Base-by-base conservation (phyloP, 2,113 vertebrate species). In the Apus apus region DNA sequence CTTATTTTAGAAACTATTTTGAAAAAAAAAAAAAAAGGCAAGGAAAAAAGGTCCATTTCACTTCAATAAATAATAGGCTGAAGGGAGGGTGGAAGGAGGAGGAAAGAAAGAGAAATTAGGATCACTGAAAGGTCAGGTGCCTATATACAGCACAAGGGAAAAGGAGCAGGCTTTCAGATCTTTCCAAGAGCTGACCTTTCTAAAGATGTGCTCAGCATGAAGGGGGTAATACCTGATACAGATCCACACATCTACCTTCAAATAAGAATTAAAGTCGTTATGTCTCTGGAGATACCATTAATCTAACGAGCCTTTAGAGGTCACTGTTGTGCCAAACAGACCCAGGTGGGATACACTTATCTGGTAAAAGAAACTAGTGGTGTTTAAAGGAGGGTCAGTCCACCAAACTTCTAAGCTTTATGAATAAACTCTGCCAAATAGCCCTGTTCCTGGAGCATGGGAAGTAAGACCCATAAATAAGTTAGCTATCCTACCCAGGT, bases 131-230 rank as follows among this genome's bases (percentile, higher is more conserved):
- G 97, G 97, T 98, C 98, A 97, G 96, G 77, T 95, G 96, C 95
- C 97, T 97, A 94, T 88, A 78, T 60, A 83, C 85, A 96, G 91
- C 92, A 90, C 92, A 79, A 56, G 92, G 87, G 87, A 97, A 91
- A 97, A 96, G 95, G 77, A 87, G 67, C 61, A 89, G 34, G 81
- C 90, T 93, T 96, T 96, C 94, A 87, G 78, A 95, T 97, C 91
- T 96, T 92, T 96, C 94, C 95, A 85, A 62, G 91, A 75, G 62
- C 45, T 98, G 98, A 98, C 98, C 98, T 98, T 98, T 98, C 95
- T 65, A 57, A 91, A 95, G 96, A 97, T 96, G 77, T 94, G 93
- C 94, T 95, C 96, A 97, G 97, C 96, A 97, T 96, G 92, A 92
- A 96, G 90, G 91, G 90, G 85, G 70, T 34, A 53, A 80, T 80